These are phyloP conservation scores for Trematomus bernacchii DNA, from an alignment of 2,797 vertebrate species.

Conservation along the genomic window DNA sequence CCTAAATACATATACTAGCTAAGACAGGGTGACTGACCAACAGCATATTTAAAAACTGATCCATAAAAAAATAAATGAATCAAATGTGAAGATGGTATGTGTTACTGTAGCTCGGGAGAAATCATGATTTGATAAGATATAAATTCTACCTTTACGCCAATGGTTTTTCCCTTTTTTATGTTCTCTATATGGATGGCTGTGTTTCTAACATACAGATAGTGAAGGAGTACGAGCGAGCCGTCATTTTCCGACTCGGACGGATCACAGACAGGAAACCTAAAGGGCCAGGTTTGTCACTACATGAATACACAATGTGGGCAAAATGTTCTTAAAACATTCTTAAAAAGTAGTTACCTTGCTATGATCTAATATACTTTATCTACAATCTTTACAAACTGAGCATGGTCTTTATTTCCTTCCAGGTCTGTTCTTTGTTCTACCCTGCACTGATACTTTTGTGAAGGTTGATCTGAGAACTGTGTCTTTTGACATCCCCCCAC, in stretches of 20 bases:
- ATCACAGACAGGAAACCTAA: slow-evolving; percentile 83
- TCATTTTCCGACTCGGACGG: slow-evolving; percentile 86
- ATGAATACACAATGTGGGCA: not conserved
- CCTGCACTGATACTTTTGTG: slow-evolving; percentile 83
- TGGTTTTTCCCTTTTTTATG: not conserved
- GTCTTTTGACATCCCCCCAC: slow-evolving; percentile 86
- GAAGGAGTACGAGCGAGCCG: slow-evolving; percentile 86
- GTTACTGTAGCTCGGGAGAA: too few species aligned
- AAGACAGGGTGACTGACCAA: too few species aligned
- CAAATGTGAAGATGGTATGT: too few species aligned
- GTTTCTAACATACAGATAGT: slow-evolving; percentile 76
- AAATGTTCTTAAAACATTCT: not conserved
- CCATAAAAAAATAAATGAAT: too few species aligned
- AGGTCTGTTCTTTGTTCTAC: slow-evolving; percentile 86
- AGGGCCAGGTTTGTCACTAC: slow-evolving; percentile 81
- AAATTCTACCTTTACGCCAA: too few species aligned
- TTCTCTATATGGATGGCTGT: slow-evolving; percentile 1
- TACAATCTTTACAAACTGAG: not conserved
- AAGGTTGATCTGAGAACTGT: slow-evolving; percentile 86
- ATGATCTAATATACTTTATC: not conserved
- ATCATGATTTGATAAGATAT: too few species aligned
- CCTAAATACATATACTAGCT: too few species aligned
- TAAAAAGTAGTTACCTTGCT: not conserved
- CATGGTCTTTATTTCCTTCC: slow-evolving; percentile 2
- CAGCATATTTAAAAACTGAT: too few species aligned